Evolutionary conservation across 2,113 vertebrate species (phyloP), one percentile per base, ranked within the genome.

Genomic region (Trinectes maculatus): DNA sequence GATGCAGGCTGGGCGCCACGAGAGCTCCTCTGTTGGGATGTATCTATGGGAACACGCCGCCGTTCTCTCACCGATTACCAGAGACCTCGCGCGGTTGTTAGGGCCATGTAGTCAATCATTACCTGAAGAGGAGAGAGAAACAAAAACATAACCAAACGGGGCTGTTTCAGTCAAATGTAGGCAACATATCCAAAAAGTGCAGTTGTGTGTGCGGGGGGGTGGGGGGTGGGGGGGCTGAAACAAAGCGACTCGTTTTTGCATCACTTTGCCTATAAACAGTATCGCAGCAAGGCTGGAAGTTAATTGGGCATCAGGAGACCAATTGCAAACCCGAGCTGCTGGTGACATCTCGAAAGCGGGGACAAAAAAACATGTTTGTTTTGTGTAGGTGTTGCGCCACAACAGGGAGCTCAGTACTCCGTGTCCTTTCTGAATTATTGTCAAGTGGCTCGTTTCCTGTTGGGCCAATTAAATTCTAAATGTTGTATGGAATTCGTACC

Each of bases 41-140:
- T 94, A 89, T 84, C 93, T 89, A 90, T 92, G 91, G 93, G 67
- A 90, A 94, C 93, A 70, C 54, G 8, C 49, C 1, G 58, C 52
- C 47, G 70, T 61, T 68, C 74, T 62, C 64, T 74, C 10, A n/a
- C 43, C 36, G 42, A 65, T 55, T 71, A 56, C 43, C 53, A 51
- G 26, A 36, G 22, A 61, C 26, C 22, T 63, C 44, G 19, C 44
- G 19, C 63, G 18, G 5, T 9, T 40, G 16, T 15, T 48, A 83
- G 59, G 49, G 71, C 46, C 70, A 61, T 36, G 52, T 47, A 33
- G 70, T 37, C 28, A 73, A 22, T 53, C 54, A 80, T 74, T 56
- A 57, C 18, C 21, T 16, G 9, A 29, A 33, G 39, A n/a, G 11
- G 12, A 19, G 12, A 29, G n/a, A 9, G 19, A 31, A 4, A 26